Evolutionary conservation across 2,888 invertebrate species (phyloP), one percentile per base, ranked within the genome.

Genomic region (Lampropteryx suffumata): DNA sequence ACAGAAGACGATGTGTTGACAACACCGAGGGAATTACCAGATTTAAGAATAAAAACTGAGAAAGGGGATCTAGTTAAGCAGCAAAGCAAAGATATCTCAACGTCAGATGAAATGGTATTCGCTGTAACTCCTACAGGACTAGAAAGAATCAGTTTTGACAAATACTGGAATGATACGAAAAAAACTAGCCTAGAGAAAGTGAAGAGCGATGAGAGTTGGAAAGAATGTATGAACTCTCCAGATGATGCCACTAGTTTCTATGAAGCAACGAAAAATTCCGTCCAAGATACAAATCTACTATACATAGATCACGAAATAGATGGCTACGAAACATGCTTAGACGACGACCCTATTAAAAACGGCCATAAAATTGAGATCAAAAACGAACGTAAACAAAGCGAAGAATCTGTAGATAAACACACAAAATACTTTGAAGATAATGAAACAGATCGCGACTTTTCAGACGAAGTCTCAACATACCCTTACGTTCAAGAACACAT

Each of bases 241-340:
- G 82, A 82, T 21, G 81, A 84, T 1, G 13, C 36, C 6, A 73
- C 73, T 0, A 82, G 77, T 54, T 82, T 74, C 50, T 75, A 73
- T 43, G 86, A 90, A 40, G 69, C 77, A 9, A 73, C 77, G 5
- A 81, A 74, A 78, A 79, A 78, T 48, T 81, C 82, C 71, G 81
- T 82, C 71, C 89, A 84, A 64, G 81, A 85, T 51, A 83, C 77
- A 41, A 84, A 74, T 67, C 63, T 91, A 42, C 64, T 90, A 32
- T 91, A 77, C 58, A 91, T 91, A 50, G 91, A 91, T 69, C 91
- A 91, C 57, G 90, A 91, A 62, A 77, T 89, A 57, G 91, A 91
- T 46, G 92, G 91, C 46, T 93, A 93, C 73, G 93, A 93, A 76
- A 93, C 93, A 3, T 93, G 93, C 72, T 74, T 92, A 50, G 93